Evolutionary conservation across 2,797 vertebrate genomes (phyloP).

Genomic region (Sebastes cheni): DNA sequence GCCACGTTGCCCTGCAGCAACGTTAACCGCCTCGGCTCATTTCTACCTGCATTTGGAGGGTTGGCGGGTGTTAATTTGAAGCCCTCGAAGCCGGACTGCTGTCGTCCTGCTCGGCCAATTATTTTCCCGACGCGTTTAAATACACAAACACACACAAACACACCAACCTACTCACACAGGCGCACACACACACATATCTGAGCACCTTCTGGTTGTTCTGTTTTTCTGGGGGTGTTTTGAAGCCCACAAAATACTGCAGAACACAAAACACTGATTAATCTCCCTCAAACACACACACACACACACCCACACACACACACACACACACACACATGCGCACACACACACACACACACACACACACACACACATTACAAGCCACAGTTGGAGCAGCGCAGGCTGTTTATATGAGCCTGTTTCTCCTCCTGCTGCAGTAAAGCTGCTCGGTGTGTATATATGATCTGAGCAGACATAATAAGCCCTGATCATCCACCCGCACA

Average conservation of each 20-base stretch:
- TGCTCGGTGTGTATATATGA: slow-evolving; percentile 37
- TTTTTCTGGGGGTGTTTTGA: slow-evolving; percentile 53
- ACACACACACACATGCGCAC: neutral
- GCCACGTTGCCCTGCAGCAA: neutral
- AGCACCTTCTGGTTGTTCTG: slow-evolving; percentile 49
- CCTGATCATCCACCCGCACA: slow-evolving; percentile 54
- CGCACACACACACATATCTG: slow-evolving; percentile 5
- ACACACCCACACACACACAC: too few relatives aligned
- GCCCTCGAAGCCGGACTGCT: slow-evolving; percentile 21
- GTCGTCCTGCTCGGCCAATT: slow-evolving; percentile 18
- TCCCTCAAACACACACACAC: neutral
- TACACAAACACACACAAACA: slow-evolving; percentile 19
- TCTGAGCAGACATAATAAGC: slow-evolving; percentile 60
- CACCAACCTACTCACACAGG: neutral
- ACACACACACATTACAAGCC: slow-evolving; percentile 10
- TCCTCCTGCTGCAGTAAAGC: slow-evolving; percentile 57
- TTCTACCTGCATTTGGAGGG: slow-evolving; percentile 38
- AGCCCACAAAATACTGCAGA: slow-evolving; percentile 57
- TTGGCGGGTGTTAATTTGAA: slow-evolving; percentile 38
- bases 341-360: slow-evolving; percentile 16
- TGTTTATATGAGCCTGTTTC: slow-evolving; percentile 46
- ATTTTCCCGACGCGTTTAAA: slow-evolving; percentile 15
- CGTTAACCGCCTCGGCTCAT: neutral
- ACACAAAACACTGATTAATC: slow-evolving; percentile 56
- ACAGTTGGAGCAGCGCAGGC: slow-evolving; percentile 24